phyloP scores from a whole-genome alignment of 2,888 invertebrate genomes.

The Rhagophthalmus giganteus region DNA sequence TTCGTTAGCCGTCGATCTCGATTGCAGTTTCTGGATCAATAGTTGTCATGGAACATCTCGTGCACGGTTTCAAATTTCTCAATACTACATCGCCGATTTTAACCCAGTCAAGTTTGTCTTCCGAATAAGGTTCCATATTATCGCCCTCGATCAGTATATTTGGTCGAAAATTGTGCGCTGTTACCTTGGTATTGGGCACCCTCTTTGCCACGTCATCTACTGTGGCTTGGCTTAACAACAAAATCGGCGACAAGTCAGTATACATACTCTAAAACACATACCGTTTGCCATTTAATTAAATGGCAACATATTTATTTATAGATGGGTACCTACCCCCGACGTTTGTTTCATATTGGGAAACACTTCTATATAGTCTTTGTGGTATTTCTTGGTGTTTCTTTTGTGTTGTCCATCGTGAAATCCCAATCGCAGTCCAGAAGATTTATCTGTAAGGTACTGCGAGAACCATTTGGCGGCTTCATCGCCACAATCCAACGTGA shows the following conservation, averaged over 20 bases:
- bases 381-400: constrained; percentile 1
- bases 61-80: constrained; percentile 60
- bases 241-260: not conserved
- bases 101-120: constrained; percentile 63
- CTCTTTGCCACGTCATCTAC: constrained; percentile 3
- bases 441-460: constrained; percentile 47
- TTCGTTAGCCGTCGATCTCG: constrained; percentile 45
- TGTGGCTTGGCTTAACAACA: constrained; percentile 1
- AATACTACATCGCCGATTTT: constrained; percentile 59
- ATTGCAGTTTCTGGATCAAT: constrained; percentile 59
- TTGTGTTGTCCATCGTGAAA: constrained; percentile 42
- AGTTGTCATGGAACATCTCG: constrained; percentile 56
- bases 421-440: constrained; percentile 47
- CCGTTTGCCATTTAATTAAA: no score
- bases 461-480: constrained; percentile 65
- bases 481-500: constrained; percentile 64
- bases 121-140: constrained; percentile 50
- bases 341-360: constrained; percentile 5
- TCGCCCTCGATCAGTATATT: constrained; percentile 6
- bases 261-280: constrained; percentile 11
- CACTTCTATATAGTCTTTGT: not conserved
- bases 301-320: no score
- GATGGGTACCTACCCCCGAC: constrained; percentile 9
- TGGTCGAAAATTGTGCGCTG: constrained; percentile 9
- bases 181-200: constrained; percentile 2